A percentile compares a stretch with the other conserved stretches of the same genome.
Conservation (phyloP, 2,888 invertebrate species). For the Caradrina clavipalpis region DNA sequence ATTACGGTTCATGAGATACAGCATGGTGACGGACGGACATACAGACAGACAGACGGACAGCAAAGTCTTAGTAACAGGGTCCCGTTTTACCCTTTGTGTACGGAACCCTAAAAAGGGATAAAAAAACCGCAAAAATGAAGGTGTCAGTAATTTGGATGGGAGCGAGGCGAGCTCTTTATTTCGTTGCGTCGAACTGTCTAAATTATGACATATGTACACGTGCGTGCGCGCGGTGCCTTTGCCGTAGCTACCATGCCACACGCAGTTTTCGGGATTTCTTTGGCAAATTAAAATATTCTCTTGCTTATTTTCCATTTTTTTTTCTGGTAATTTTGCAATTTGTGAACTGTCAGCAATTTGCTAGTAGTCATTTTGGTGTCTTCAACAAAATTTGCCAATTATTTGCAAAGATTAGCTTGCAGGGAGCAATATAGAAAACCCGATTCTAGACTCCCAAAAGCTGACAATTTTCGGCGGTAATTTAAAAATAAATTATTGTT, state of each 20-base stretch:
- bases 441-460: too few relatives aligned
- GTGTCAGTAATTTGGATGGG: conserved; percentile 69
- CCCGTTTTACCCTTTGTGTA: too few relatives aligned
- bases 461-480: too few relatives aligned
- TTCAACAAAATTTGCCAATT: too few relatives aligned
- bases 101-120: conserved; percentile 42
- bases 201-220: conserved; percentile 70
- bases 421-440: too few relatives aligned
- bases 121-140: conserved; percentile 53
- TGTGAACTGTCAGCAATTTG: background rate
- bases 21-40: too few relatives aligned
- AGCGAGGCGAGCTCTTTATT: conserved; percentile 62
- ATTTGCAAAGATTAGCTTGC: too few relatives aligned
- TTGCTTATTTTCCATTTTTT: conserved; percentile 5
- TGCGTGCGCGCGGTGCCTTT: conserved; percentile 54
- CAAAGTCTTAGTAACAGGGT: too few relatives aligned
- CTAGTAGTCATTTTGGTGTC: too few relatives aligned
- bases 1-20: too few relatives aligned
- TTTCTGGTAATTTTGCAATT: background rate
- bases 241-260: conserved; percentile 64
- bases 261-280: conserved; percentile 54
- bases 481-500: too few relatives aligned
- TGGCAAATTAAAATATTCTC: conserved; percentile 47
- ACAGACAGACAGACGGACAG: too few relatives aligned
- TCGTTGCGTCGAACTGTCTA: conserved; percentile 60